These are phyloP conservation scores for Cerastis leucographa DNA, from an alignment of 2,888 invertebrate species.

Conservation along the genomic window DNA sequence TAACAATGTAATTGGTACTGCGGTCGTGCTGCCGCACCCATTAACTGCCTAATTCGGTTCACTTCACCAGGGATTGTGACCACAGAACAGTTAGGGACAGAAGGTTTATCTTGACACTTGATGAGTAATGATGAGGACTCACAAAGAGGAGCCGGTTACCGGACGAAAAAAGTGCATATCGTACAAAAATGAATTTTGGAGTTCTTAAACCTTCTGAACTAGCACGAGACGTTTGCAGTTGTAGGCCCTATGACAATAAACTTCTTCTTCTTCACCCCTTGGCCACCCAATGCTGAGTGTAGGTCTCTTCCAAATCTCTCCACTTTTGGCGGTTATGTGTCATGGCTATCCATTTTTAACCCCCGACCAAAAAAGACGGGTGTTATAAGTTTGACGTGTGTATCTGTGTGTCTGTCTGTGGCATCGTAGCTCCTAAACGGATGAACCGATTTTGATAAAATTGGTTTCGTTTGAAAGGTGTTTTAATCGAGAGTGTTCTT, in stretches of 20 bases:
- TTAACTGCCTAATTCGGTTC: constrained; percentile 74
- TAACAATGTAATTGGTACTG: constrained; percentile 58
- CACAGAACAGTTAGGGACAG: constrained; percentile 5
- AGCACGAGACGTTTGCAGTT: neutral
- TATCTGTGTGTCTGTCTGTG: no score
- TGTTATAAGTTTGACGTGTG: no score
- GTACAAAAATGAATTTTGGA: neutral
- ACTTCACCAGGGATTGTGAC: constrained; percentile 56
- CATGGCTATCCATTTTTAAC: no score
- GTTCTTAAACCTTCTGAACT: neutral
- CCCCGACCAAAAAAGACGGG: no score
- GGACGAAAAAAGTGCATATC: neutral
- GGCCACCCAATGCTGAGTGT: no score
- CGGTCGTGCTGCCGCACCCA: constrained; percentile 54
- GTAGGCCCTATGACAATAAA: neutral
- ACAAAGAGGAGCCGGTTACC: neutral
- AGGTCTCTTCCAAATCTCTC: no score
- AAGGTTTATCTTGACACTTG: neutral
- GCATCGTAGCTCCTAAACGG: no score
- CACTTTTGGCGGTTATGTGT: no score
- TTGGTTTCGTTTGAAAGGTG: no score
- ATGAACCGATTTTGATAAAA: no score
- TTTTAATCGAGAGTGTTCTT: no score
- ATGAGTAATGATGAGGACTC: neutral
- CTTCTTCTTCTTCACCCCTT: no score